Evolutionary conservation across 1,140 invertebrate species (phyloP), one percentile per base, ranked within the genome.

Genomic region (Bradynema listronoti): DNA sequence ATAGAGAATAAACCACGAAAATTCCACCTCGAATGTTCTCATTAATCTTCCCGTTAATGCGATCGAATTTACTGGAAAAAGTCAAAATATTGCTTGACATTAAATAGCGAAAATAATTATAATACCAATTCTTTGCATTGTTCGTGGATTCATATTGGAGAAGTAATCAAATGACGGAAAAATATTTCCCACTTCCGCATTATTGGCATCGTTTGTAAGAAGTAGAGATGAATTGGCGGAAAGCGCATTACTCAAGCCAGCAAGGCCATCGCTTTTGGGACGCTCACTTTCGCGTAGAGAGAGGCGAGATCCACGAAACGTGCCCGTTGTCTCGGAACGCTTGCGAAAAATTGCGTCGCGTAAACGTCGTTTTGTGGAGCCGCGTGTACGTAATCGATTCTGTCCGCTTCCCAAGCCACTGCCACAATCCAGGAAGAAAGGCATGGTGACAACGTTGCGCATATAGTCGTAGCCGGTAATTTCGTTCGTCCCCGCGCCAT

Each of bases 21-120:
- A 97, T 78, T 97, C 93, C 63, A 98, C 90, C 81, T 94, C 90
- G 83, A 96, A 96, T 71, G 93, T 90, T 83, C 96, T 91, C 61
- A 98, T 81, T 58, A 98, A 83, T 42, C 93, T 86, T 55, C 91
- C 91, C 32, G 68, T 75, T 5, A 75, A 49, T 0, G 66, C 65
- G 42, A 97, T 87, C 62, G 96, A 92, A 80, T 97, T 97, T 88
- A 97, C 91, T 50, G 27, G 34, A 50, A 39, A 39, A 39, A 11
- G 36, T 19, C 19, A 39, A 39, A 39, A 39, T 39, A 39, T 39
- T 11, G 11, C 11, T 11, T 11, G 36, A 39, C 19, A 39, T 39
- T 11, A 11, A 39, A 11, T 39, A 11, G 11, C 36, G 3, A 25
- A 29, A 29, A 4, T 29, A 50, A 30, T 24, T 24, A 27, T n/a